phyloP scores from a whole-genome alignment of 2,113 vertebrate species.

The Phoxinus phoxinus region DNA sequence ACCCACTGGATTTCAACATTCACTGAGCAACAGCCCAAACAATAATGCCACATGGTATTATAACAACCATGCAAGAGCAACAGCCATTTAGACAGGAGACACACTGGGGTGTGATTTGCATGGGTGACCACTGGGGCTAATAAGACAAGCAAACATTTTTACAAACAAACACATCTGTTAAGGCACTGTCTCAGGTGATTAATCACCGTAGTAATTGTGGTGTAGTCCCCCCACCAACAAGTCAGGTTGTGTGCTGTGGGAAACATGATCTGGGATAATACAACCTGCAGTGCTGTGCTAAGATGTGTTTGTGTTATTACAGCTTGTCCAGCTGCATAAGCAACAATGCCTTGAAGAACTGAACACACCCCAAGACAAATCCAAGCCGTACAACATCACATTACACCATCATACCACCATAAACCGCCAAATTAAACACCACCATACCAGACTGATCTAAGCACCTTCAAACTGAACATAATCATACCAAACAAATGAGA shows the following conservation, averaged over 20 bases:
- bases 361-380: slow-evolving; percentile 37
- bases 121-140: slow-evolving; percentile 39
- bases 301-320: slow-evolving; percentile 43
- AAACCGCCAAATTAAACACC: slow-evolving; percentile 25
- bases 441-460: background rate
- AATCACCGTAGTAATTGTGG: slow-evolving; percentile 34
- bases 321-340: slow-evolving; percentile 48
- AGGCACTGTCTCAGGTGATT: slow-evolving; percentile 39
- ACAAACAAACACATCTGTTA: slow-evolving; percentile 49
- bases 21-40: slow-evolving; percentile 14
- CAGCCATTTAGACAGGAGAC: slow-evolving; percentile 16
- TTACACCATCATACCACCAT: background rate
- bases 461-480: slow-evolving; percentile 26
- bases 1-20: slow-evolving; percentile 24
- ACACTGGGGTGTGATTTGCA: slow-evolving; percentile 20
- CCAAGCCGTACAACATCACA: slow-evolving; percentile 12
- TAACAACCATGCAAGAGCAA: slow-evolving; percentile 3
- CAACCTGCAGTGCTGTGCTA: slow-evolving; percentile 44
- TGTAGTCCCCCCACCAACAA: slow-evolving; percentile 34
- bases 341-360: slow-evolving; percentile 38
- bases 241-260: slow-evolving; percentile 44
- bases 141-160: slow-evolving; percentile 48
- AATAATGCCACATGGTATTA: slow-evolving; percentile 25
- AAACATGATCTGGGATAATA: slow-evolving; percentile 39
- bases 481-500: slow-evolving; percentile 29